A percentile compares a stretch with the other conserved stretches of the same genome.
Conservation (phyloP, 2,113 vertebrate genomes). For the Gambusia affinis region DNA sequence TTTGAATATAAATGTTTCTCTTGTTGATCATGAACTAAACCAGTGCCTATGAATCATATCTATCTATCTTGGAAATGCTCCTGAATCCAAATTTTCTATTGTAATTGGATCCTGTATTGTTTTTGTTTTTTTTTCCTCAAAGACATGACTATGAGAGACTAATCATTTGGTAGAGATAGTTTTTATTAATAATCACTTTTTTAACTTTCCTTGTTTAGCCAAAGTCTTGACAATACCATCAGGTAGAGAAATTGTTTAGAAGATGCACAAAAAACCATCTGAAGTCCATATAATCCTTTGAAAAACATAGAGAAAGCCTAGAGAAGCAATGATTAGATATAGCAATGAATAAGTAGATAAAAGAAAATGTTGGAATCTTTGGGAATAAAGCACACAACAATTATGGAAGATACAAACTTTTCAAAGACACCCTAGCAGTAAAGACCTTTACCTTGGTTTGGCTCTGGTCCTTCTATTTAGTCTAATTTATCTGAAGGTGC, state of each 20-base stretch:
- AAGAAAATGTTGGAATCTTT: background rate
- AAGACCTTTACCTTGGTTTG: conserved; percentile 10
- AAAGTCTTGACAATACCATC: background rate
- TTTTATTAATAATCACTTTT: background rate
- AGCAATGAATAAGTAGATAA: background rate
- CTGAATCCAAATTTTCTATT: background rate
- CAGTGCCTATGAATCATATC: background rate
- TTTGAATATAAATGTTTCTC: background rate
- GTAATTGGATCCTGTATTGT: background rate
- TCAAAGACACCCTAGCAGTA: background rate
- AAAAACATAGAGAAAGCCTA: background rate
- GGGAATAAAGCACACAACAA: background rate
- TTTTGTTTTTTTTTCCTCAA: background rate
- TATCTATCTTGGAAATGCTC: background rate
- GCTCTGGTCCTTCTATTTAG: conserved; percentile 21
- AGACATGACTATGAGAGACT: background rate
- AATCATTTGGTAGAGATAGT: no score
- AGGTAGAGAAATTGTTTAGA: background rate
- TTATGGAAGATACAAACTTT: background rate
- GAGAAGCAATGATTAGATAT: background rate
- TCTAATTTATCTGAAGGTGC: conserved; percentile 48
- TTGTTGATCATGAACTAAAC: background rate
- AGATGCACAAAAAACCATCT: background rate
- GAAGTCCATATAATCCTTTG: background rate
- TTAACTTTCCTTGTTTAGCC: background rate